phyloP scores from a whole-genome alignment of 2,797 vertebrate genomes.

The Malurus splendens region DNA sequence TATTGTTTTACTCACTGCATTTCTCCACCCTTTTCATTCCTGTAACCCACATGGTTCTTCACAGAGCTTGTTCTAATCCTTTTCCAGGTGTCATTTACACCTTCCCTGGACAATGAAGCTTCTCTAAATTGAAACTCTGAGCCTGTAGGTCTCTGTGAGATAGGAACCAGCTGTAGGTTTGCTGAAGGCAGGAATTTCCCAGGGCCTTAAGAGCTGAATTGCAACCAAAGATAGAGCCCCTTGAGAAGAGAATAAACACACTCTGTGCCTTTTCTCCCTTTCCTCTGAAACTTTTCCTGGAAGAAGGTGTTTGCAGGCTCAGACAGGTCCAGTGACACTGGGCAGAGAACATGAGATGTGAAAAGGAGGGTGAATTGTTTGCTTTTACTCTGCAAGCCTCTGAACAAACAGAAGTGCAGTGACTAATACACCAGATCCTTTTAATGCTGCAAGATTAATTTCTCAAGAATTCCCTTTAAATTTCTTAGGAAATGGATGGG shows the following conservation, averaged over 20 bases:
- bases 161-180: neutral
- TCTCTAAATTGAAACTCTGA: neutral
- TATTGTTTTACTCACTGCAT: neutral
- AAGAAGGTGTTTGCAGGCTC: neutral
- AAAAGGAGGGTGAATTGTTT: neutral
- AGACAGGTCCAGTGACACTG: neutral
- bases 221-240: neutral
- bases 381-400: neutral
- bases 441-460: neutral
- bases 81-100: neutral
- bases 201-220: neutral
- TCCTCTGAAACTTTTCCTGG: neutral
- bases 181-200: neutral
- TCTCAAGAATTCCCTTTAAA: too few relatives aligned
- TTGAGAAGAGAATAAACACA: neutral
- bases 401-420: neutral
- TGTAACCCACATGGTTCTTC: neutral
- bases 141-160: neutral
- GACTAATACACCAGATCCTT: constrained; percentile 6
- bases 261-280: neutral
- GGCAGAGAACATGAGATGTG: neutral
- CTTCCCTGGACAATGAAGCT: neutral
- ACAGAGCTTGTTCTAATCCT: neutral
- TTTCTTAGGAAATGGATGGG: neutral
- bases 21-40: neutral